Evolutionary conservation across 2,888 invertebrate genomes (phyloP).

Genomic region (Troides oblongomaculatus): DNA sequence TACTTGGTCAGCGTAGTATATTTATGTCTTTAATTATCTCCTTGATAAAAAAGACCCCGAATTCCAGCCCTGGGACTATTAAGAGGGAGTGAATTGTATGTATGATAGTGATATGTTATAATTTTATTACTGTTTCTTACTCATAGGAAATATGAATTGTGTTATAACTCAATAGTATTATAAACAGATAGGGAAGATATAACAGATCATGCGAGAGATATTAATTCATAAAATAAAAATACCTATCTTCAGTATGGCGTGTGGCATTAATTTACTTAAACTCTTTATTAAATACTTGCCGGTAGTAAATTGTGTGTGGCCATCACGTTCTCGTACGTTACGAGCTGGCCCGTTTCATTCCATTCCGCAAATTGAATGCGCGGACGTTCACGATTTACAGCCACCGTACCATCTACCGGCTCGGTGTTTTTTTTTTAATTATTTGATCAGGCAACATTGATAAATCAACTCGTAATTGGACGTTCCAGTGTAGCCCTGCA

Average conservation of each 20-base stretch:
- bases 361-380: conserved; percentile 68
- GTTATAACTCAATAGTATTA: no score
- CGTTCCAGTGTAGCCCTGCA: conserved; percentile 53
- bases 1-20: no score
- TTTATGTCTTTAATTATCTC: no score
- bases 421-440: conserved; percentile 63
- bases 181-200: no score
- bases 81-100: no score
- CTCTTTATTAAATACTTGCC: conserved; percentile 38
- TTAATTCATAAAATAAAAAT: not conserved
- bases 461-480: conserved; percentile 71
- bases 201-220: no score
- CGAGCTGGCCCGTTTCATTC: conserved; percentile 46
- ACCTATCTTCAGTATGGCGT: not conserved
- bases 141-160: no score
- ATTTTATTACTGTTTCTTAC: no score
- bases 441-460: conserved; percentile 74
- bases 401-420: conserved; percentile 51
- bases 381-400: conserved; percentile 57
- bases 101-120: no score
- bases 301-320: conserved; percentile 45
- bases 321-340: conserved; percentile 36
- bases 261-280: conserved; percentile 23
- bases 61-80: no score
- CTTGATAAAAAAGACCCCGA: no score